Base-by-base conservation (phyloP, 2,888 invertebrate genomes). In the Malacosoma neustria region DNA sequence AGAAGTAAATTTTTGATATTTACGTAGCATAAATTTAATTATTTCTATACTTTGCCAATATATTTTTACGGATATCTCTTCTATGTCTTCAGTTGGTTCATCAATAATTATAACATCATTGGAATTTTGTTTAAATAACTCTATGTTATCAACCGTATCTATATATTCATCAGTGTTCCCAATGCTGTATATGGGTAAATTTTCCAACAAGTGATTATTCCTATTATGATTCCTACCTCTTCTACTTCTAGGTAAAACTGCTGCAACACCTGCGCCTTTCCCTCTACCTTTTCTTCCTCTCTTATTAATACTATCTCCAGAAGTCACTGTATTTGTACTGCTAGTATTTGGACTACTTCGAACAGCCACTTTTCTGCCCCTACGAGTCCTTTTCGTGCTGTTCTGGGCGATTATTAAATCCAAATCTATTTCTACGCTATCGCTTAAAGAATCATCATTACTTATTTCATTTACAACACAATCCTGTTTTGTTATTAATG, bases 31-130 rank as follows among this genome's bases (percentile, higher is more conserved):
- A 36, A 87, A 87, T 40, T 68, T 74, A 14, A 69, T 53, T 9
- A 69, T 57, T n/a, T 85, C 80, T 0, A 58, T 47, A 38, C 57
- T 82, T 37, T 72, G 72, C 87, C 87, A 87, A 34, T 72, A 70
- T 0, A 87, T 81, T 69, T 85, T 86, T 0, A 87, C 73, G 0
- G 81, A 77, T 29, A 85, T 34, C 44, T 79, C 80, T 42, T 86
- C 82, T 1, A 84, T 82, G 3, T 80, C 75, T 1, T 72, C 67
- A n/a, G 48, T 41, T 2, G 15, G 32, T 1, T 48, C 46, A 1
- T 68, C 61, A 5, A 55, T 51, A 3, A 65, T 6, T 1, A 57
- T 13, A 1, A 70, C 40, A 9, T 61, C 48, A 1, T 38, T 44
- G 1, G 22, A 38, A 0, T 48, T 48, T 4, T 38, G 43, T 12